These are phyloP conservation scores for Octodonta nipae DNA, from an alignment of 2,888 invertebrate species.

Conservation along the genomic window DNA sequence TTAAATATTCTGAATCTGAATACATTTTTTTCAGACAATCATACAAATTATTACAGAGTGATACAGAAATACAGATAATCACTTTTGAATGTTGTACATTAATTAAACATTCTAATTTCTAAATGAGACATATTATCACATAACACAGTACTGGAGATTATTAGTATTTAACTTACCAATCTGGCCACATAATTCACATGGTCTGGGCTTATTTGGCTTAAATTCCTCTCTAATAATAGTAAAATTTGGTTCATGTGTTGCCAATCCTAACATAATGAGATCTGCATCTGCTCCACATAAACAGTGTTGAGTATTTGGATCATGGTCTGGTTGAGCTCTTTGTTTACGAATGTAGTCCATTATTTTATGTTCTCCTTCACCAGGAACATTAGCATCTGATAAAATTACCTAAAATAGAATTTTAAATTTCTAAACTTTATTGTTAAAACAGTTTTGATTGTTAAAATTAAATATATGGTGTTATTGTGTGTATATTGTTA, in stretches of 20 bases:
- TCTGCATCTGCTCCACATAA: slow-evolving; percentile 97
- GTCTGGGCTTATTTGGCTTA: slow-evolving; percentile 87
- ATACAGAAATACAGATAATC: no score
- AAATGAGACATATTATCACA: no score
- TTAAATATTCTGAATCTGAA: no score
- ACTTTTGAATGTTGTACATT: no score
- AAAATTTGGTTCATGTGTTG: slow-evolving; percentile 97
- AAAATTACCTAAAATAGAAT: slow-evolving; percentile 52
- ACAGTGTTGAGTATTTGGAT: slow-evolving; percentile 95
- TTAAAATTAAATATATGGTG: no score
- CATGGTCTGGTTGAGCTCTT: slow-evolving; percentile 85
- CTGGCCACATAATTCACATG: slow-evolving; percentile 90
- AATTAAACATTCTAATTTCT: no score
- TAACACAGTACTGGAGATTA: no score
- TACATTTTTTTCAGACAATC: no score
- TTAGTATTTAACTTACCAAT: slow-evolving; percentile 43
- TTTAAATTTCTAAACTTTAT: no score
- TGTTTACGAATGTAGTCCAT: slow-evolving; percentile 98
- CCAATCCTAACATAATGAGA: slow-evolving; percentile 93
- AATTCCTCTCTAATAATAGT: slow-evolving; percentile 98
- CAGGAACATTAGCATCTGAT: slow-evolving; percentile 97
- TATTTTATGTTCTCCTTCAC: slow-evolving; percentile 75
- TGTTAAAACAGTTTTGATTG: no score
- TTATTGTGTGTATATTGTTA: no score
- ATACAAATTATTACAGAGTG: no score